phyloP scores from a whole-genome alignment of 2,888 invertebrate species.

The Dryococelus australis region DNA sequence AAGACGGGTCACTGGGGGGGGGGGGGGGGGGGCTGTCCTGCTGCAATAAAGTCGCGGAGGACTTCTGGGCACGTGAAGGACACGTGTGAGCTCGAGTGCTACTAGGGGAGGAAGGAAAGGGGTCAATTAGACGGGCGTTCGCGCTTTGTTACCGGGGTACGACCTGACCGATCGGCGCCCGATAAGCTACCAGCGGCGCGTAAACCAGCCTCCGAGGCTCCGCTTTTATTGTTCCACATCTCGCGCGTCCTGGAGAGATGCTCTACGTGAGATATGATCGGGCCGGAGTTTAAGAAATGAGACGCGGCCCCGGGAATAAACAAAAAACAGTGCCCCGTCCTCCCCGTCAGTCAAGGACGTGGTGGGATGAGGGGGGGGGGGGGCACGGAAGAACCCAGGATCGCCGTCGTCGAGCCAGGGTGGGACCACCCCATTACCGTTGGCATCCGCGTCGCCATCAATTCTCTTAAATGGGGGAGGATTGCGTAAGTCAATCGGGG shows the following conservation, averaged over 20 bases:
- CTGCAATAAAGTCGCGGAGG: too few relatives aligned
- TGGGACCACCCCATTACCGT: neutral
- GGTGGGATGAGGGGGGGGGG: neutral
- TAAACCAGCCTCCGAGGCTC: neutral
- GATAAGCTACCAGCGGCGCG: neutral
- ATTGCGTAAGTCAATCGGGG: neutral
- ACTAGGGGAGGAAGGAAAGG: too few relatives aligned
- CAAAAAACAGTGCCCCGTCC: too few relatives aligned
- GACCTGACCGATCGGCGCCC: neutral
- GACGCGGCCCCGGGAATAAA: neutral
- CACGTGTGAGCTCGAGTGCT: neutral
- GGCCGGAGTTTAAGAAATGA: neutral
- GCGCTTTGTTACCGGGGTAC: neutral
- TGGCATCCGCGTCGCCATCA: neutral
- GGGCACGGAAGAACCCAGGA: neutral
- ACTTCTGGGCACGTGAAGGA: too few relatives aligned
- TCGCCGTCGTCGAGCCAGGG: too few relatives aligned
- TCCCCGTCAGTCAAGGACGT: neutral
- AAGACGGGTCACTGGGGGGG: too few relatives aligned
- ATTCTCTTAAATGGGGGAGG: neutral
- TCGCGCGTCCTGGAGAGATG: neutral
- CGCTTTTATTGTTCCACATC: neutral
- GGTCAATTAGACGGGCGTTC: neutral
- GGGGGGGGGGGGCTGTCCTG: too few relatives aligned
- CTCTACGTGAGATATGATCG: neutral